Conservation (phyloP, 2,113 vertebrate genomes). For the Zosterops pallidus region DNA sequence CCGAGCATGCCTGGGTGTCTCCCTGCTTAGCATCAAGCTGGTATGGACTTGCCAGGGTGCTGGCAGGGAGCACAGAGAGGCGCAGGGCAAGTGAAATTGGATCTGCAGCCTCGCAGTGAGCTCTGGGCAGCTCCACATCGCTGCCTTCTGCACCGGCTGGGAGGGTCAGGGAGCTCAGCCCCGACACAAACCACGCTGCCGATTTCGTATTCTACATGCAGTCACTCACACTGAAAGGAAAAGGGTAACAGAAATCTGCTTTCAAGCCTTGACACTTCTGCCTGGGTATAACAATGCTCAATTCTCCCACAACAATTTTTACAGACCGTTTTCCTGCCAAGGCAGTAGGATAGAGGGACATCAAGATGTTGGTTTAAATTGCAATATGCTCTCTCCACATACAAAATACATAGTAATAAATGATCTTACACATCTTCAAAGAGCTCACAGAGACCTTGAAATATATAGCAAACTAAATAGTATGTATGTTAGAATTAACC, state of each 20-base stretch:
- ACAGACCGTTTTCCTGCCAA: background rate
- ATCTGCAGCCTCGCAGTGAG: fast-evolving
- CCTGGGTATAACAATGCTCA: background rate
- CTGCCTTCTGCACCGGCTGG: background rate
- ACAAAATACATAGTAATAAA: background rate
- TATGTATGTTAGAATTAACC: background rate
- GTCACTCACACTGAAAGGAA: background rate
- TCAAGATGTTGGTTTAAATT: background rate
- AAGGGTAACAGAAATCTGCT: background rate
- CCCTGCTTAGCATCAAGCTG: background rate
- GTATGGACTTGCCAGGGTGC: fast-evolving
- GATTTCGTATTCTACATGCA: background rate
- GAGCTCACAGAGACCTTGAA: background rate
- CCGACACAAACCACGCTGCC: background rate
- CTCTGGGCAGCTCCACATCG: fast-evolving
- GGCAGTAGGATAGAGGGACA: background rate
- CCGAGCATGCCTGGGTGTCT: background rate
- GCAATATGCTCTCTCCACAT: background rate
- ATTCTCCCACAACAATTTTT: background rate
- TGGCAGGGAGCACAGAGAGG: background rate
- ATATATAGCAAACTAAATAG: background rate
- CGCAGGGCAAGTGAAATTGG: fast-evolving
- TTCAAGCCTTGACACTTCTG: background rate
- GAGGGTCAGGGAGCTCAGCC: background rate
- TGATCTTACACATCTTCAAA: background rate